A percentile compares a stretch with the other conserved stretches of the same genome.
phyloP scores from a whole-genome alignment of 2,113 vertebrate genomes.

The Planiliza haematocheilus region DNA sequence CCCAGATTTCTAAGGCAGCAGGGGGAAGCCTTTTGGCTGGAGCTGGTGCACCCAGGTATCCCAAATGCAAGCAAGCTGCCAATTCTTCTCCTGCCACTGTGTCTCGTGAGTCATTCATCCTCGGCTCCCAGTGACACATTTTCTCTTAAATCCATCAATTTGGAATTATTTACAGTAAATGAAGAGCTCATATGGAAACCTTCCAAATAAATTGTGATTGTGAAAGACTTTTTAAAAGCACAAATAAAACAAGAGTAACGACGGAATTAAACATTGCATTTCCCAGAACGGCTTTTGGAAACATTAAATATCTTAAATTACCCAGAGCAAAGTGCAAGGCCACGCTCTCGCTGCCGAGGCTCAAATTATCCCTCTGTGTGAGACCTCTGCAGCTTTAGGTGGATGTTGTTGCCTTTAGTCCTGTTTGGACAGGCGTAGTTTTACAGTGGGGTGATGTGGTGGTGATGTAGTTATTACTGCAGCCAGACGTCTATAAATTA shows the following conservation, averaged over 20 bases:
- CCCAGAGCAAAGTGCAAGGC: neutral
- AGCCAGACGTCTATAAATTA: conserved; percentile 14
- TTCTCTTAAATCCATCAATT: conserved; percentile 26
- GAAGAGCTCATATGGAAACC: conserved; percentile 18
- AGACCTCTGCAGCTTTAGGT: conserved; percentile 34
- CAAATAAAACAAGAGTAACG: conserved; percentile 27
- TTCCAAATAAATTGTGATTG: conserved; percentile 21
- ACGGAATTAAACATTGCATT: conserved; percentile 36
- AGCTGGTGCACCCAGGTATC: conserved; percentile 6
- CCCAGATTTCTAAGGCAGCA: conserved; percentile 2
- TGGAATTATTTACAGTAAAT: conserved; percentile 23
- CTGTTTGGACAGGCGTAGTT: conserved; percentile 27
- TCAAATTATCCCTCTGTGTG: conserved; percentile 19
- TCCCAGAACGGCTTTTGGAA: conserved; percentile 39
- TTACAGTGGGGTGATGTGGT: conserved; percentile 15
- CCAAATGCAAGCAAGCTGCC: neutral
- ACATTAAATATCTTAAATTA: conserved; percentile 33
- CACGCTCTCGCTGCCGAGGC: conserved; percentile 5
- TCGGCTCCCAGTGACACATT: conserved; percentile 16
- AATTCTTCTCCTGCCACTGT: conserved; percentile 10
- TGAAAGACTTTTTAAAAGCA: neutral
- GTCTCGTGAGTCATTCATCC: conserved; percentile 36
- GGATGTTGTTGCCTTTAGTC: conserved; percentile 34
- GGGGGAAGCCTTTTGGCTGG: neutral
- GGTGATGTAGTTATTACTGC: conserved; percentile 28